Percentiles rank a stretch among this genome's conserved stretches.
phyloP scores from a whole-genome alignment of 2,888 invertebrate genomes.

The Drosophila tripunctata region DNA sequence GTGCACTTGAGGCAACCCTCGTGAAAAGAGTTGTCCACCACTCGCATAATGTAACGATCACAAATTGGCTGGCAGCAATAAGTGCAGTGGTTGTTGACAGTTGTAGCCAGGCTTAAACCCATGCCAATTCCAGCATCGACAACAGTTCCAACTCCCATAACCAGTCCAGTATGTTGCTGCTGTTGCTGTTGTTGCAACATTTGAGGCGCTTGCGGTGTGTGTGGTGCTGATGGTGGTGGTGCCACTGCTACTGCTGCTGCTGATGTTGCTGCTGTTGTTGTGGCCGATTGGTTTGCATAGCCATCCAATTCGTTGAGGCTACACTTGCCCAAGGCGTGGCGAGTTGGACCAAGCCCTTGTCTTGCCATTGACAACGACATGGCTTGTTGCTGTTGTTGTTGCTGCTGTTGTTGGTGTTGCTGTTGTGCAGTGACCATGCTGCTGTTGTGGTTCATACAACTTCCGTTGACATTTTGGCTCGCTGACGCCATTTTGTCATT shows the following conservation, averaged over 20 bases:
- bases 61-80: constrained; percentile 89
- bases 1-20: constrained; percentile 91
- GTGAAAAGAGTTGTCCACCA: constrained; percentile 90
- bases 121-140: constrained; percentile 16
- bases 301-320: constrained; percentile 69
- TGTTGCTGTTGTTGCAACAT: constrained; percentile 52
- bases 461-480: constrained; percentile 76
- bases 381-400: constrained; percentile 43
- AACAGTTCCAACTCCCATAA: constrained; percentile 10
- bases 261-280: constrained; percentile 29
- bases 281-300: constrained; percentile 46
- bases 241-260: constrained; percentile 29
- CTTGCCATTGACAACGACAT: constrained; percentile 40
- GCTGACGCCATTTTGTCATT: constrained; percentile 76
- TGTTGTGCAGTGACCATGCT: constrained; percentile 47
- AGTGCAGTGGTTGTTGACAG: constrained; percentile 85
- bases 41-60: constrained; percentile 91
- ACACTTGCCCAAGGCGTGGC: constrained; percentile 77
- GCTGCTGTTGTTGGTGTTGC: constrained; percentile 44
- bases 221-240: constrained; percentile 44
- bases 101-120: constrained; percentile 7
- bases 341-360: no score
- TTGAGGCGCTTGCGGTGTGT: constrained; percentile 67
- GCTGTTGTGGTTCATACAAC: constrained; percentile 74
- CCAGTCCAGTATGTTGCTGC: constrained; percentile 39